A percentile compares a stretch with the other conserved stretches of the same genome.
These are phyloP conservation scores for Gnathonemus longibarbis DNA, from an alignment of 2,113 vertebrate species.

Conservation along the genomic window DNA sequence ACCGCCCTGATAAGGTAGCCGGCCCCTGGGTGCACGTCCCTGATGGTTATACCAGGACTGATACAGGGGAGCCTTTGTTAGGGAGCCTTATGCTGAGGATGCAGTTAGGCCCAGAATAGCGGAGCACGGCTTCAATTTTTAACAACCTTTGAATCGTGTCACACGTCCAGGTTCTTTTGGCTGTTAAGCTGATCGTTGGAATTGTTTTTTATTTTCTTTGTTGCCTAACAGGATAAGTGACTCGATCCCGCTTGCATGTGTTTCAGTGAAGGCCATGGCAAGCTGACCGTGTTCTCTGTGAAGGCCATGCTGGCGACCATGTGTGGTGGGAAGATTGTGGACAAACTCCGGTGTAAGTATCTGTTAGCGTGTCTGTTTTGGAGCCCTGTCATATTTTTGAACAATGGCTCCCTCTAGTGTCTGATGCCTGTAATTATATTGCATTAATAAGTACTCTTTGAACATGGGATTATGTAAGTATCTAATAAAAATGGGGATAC, in stretches of 20 bases:
- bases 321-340: slow-evolving; percentile 95
- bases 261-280: slow-evolving; percentile 87
- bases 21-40: no score
- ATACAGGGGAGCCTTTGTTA: neutral
- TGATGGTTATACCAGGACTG: neutral
- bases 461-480: neutral
- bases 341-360: slow-evolving; percentile 93
- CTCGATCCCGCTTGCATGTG: neutral
- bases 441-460: neutral
- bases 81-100: neutral
- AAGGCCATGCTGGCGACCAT: slow-evolving; percentile 94
- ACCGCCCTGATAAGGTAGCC: no score
- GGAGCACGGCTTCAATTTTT: neutral
- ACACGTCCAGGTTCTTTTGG: neutral
- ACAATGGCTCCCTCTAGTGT: slow-evolving; percentile 24
- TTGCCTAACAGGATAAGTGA: neutral
- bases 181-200: neutral
- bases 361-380: neutral
- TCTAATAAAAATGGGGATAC: neutral
- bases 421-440: neutral
- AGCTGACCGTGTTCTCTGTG: slow-evolving; percentile 95
- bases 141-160: neutral
- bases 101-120: neutral
- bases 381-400: neutral
- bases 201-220: neutral